A percentile compares a stretch with the other conserved stretches of the same genome.
Conservation (phyloP, 2,888 invertebrate species). For the Caenorhabditis sp. region DNA sequence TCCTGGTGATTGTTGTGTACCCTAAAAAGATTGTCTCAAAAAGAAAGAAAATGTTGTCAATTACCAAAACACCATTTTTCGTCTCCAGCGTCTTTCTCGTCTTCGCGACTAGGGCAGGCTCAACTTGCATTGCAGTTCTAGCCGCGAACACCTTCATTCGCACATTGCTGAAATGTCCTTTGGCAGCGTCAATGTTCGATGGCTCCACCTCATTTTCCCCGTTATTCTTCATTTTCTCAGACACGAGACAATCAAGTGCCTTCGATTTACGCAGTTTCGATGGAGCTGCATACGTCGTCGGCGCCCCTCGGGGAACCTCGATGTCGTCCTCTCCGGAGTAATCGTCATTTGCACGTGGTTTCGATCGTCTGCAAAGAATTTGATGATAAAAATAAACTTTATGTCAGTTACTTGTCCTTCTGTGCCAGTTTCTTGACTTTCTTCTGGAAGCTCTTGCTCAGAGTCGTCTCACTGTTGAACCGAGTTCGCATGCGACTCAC, state of each 20-base stretch:
- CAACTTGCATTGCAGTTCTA: conserved; percentile 71
- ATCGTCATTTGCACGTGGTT: conserved; percentile 18
- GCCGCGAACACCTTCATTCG: conserved; percentile 75
- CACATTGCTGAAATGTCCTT: conserved; percentile 59
- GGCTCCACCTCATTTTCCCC: neutral
- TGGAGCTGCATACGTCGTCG: conserved; percentile 33
- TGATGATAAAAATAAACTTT: neutral
- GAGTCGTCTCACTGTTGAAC: conserved; percentile 56
- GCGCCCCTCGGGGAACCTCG: conserved; percentile 63
- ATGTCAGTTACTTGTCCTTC: conserved; percentile 37
- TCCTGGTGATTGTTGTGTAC: conserved; percentile 61
- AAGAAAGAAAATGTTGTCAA: neutral
- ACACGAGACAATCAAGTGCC: conserved; percentile 56
- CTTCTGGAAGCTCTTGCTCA: conserved; percentile 62
- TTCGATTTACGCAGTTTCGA: conserved; percentile 50
- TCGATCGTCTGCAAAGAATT: conserved; percentile 27
- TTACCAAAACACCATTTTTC: conserved; percentile 47
- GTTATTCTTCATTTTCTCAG: conserved; percentile 10
- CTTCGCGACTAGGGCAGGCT: conserved; percentile 66
- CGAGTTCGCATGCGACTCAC: conserved; percentile 48
- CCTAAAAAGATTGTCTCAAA: neutral
- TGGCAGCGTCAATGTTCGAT: conserved; percentile 47
- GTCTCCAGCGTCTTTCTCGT: conserved; percentile 51
- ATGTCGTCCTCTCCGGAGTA: conserved; percentile 52
- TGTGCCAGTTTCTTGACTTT: conserved; percentile 68